These are phyloP conservation scores for Corythaeola cristata DNA, from an alignment of 2,113 vertebrate species.

Conservation along the genomic window DNA sequence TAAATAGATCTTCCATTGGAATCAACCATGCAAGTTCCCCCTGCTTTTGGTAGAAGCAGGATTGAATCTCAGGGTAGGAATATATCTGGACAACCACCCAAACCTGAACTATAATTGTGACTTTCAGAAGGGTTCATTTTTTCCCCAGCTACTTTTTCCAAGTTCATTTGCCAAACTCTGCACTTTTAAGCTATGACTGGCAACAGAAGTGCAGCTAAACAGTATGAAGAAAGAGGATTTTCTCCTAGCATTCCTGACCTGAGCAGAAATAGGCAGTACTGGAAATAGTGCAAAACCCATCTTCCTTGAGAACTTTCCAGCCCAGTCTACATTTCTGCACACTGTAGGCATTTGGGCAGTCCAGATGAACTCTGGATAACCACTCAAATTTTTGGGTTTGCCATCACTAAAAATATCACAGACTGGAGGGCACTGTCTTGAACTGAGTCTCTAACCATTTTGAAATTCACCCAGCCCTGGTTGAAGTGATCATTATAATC, in stretches of 20 bases:
- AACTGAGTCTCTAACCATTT: neutral
- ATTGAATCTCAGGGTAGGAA: neutral
- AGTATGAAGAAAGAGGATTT: slow-evolving; percentile 19
- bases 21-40: neutral
- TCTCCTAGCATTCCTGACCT: slow-evolving; percentile 33
- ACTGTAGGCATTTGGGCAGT: slow-evolving; percentile 38
- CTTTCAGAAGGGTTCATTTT: neutral
- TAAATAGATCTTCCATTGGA: neutral
- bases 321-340: slow-evolving; percentile 21
- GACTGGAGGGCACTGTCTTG: slow-evolving; percentile 41
- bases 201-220: neutral
- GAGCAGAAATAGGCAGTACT: slow-evolving; percentile 31
- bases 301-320: slow-evolving; percentile 41
- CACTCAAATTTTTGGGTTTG: slow-evolving; percentile 52
- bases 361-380: slow-evolving; percentile 64
- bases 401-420: slow-evolving; percentile 25
- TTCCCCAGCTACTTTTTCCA: neutral
- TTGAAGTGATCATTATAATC: slow-evolving; percentile 56
- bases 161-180: neutral
- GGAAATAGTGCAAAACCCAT: slow-evolving; percentile 46
- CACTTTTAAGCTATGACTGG: neutral
- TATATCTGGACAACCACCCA: neutral
- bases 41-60: neutral
- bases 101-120: neutral
- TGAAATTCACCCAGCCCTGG: slow-evolving; percentile 49